These are phyloP conservation scores for Petrocephalus sullivani DNA, from an alignment of 2,797 vertebrate species.

Conservation along the genomic window DNA sequence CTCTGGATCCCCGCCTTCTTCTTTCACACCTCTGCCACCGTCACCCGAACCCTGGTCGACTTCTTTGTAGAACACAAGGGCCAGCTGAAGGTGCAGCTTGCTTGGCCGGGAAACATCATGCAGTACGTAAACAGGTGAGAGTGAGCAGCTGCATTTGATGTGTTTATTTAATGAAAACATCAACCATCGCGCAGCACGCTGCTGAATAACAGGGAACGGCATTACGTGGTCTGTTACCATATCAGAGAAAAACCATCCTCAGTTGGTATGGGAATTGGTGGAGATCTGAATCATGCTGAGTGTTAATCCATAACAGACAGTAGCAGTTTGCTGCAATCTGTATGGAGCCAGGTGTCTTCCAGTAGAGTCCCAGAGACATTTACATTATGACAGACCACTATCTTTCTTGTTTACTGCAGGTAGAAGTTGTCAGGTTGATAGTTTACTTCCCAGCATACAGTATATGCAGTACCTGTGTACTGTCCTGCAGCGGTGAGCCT, in stretches of 20 bases:
- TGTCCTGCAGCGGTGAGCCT: not conserved
- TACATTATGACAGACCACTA: not conserved
- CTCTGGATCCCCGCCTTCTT: slow-evolving; percentile 98
- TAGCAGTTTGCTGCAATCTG: not conserved
- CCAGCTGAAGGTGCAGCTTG: slow-evolving; percentile 85
- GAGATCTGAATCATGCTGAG: not conserved
- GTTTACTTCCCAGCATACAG: not conserved
- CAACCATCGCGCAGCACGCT: not conserved
- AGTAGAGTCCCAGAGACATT: not conserved
- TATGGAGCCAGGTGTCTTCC: not conserved
- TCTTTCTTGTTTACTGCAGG: not conserved
- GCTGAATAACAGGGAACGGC: not conserved
- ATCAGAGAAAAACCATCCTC: not conserved
- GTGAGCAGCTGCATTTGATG: not conserved
- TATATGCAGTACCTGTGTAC: not conserved
- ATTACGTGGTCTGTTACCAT: not conserved
- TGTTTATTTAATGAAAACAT: not conserved
- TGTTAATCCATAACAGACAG: not conserved
- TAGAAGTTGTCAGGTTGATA: not conserved
- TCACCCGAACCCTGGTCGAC: slow-evolving; percentile 91
- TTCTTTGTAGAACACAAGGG: slow-evolving; percentile 92
- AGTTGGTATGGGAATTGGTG: not conserved
- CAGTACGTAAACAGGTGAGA: slow-evolving; percentile 90
- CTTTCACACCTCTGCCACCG: slow-evolving; percentile 91
- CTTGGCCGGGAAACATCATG: slow-evolving; percentile 98